These are phyloP conservation scores for Polyergus mexicanus DNA, from an alignment of 1,140 invertebrate genomes.

Conservation along the genomic window DNA sequence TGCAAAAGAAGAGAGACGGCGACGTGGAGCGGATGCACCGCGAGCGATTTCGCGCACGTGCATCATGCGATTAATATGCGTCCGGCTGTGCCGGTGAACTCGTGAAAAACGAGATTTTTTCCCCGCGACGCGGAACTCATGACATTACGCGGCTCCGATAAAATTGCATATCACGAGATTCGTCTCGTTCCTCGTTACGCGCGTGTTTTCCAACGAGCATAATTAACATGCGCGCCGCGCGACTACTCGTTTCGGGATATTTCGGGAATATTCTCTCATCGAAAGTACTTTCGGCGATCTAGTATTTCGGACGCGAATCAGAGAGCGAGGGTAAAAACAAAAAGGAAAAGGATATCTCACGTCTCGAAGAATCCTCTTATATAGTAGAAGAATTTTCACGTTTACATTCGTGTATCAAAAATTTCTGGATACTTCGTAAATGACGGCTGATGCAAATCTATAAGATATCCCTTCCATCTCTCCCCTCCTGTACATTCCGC, in stretches of 20 bases:
- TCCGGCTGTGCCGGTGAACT: conserved; percentile 48
- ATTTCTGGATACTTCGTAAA: not conserved
- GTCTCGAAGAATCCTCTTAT: not conserved
- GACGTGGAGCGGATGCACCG: conserved; percentile 42
- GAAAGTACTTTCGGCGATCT: not conserved
- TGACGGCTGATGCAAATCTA: not conserved
- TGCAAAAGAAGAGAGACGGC: conserved; percentile 65
- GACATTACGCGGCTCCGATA: conserved; percentile 43
- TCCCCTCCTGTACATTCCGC: not conserved
- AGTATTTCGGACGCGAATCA: no score
- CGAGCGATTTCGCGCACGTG: conserved; percentile 58
- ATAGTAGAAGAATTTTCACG: not conserved
- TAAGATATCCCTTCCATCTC: not conserved
- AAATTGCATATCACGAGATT: conserved; percentile 17
- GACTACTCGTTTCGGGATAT: conserved; percentile 17
- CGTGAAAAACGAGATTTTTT: conserved; percentile 45
- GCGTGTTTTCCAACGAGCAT: conserved; percentile 40
- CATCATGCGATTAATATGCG: conserved; percentile 70
- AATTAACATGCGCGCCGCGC: conserved; percentile 46
- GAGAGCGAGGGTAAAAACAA: not conserved
- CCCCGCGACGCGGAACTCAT: conserved; percentile 1
- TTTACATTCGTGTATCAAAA: not conserved
- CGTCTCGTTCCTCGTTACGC: not conserved
- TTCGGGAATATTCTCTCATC: not conserved
- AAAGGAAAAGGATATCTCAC: not conserved